Base-by-base conservation (phyloP, 2,888 invertebrate genomes). In the Athalia cordata region DNA sequence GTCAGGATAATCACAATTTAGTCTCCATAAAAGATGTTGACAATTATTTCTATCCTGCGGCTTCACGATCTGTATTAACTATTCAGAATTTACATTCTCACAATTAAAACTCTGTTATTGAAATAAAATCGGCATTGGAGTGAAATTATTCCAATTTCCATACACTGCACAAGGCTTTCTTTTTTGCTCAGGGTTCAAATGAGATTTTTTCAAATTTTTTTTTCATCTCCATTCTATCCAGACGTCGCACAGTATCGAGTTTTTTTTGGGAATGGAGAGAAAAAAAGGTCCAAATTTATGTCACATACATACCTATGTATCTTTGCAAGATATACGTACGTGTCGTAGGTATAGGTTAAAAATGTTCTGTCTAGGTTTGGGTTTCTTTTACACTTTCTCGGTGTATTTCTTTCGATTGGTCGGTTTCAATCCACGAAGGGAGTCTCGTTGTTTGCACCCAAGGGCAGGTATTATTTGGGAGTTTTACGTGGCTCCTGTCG, bases 381-480 rank as follows among this genome's bases (percentile, higher is more conserved):
- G 70, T 70, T 70, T 57, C 57, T 45, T 59, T 70, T 45, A n/a
- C 70, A 57, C 70, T 57, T 57, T 70, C 57, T 8, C 45, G 13
- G 9, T 59, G 59, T 72, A 59, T 72, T 72, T 72, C 72, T 72
- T 72, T 72, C 57, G 72, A 72, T 72, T 59, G 57, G 43, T 70
- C 57, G 70, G 45, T 57, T 70, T 47, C 59, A 45, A 70, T 70
- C 70, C 57, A 45, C 57, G 45, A 59, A 72, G 6, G 57, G 8
- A 11, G 9, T 59, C 47, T 13, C 72, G 72, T 59, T 59, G 72
- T 72, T 72, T 59, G 72, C 72, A n/a, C 72, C 72, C 45, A 59
- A 43, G 59, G 72, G 13, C 68, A 68, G 9, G 68, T 55, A 52
- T 68, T 68, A 68, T 68, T 68, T 55, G 52, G 68, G 29, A 68